These are phyloP conservation scores for Aulostomus chinensis DNA, from an alignment of 2,797 vertebrate species.

Conservation along the genomic window DNA sequence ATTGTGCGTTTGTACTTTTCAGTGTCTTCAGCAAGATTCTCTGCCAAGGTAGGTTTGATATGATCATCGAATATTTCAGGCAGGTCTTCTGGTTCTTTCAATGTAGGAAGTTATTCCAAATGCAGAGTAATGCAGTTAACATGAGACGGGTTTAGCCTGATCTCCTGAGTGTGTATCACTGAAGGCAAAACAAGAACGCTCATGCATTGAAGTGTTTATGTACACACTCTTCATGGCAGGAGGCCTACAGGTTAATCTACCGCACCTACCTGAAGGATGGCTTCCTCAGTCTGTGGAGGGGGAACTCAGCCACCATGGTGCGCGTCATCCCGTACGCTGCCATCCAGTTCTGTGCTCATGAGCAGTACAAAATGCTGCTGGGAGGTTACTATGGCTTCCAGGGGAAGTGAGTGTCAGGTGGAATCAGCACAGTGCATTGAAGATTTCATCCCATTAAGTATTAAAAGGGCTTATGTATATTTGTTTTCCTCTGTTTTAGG, in stretches of 20 bases:
- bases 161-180: no score
- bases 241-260: slow-evolving; percentile 93
- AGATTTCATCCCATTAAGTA: neutral
- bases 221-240: slow-evolving; percentile 69
- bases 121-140: no score
- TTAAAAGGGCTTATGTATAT: neutral
- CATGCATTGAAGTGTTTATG: neutral
- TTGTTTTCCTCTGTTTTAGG: slow-evolving; percentile 66
- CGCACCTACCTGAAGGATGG: slow-evolving; percentile 93
- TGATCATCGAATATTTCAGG: neutral
- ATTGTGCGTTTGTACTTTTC: slow-evolving; percentile 48
- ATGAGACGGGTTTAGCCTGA: no score
- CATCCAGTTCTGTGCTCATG: slow-evolving; percentile 97
- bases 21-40: slow-evolving; percentile 97
- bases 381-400: slow-evolving; percentile 90
- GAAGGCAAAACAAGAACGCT: no score
- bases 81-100: no score
- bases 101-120: no score
- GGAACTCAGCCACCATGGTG: slow-evolving; percentile 98
- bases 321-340: slow-evolving; percentile 95
- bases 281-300: slow-evolving; percentile 94
- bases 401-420: slow-evolving; percentile 85
- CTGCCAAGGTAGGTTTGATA: slow-evolving; percentile 89
- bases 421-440: neutral
- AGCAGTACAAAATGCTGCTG: slow-evolving; percentile 92